These are phyloP conservation scores for Molanna angustata DNA, from an alignment of 2,888 invertebrate genomes.

Conservation along the genomic window DNA sequence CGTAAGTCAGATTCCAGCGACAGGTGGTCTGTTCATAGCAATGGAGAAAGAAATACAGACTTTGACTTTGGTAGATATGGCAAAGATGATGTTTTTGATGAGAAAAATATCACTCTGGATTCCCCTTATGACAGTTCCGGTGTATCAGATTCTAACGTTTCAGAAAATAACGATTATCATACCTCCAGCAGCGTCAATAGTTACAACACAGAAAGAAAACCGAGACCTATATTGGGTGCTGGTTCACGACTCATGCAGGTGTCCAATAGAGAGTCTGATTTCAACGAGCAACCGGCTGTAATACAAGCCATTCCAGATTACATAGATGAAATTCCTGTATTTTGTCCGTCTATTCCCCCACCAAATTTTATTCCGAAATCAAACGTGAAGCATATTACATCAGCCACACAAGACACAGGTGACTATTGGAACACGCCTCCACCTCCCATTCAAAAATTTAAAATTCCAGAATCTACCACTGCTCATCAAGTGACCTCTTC, in stretches of 20 bases:
- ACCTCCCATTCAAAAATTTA: conserved; percentile 7
- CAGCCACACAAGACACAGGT: conserved; percentile 21
- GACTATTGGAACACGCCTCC: conserved; percentile 32
- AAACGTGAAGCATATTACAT: conserved; percentile 3
- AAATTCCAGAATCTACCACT: background rate
- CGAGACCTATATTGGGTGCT: conserved; percentile 30
- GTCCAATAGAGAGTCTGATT: conserved; percentile 16
- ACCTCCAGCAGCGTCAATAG: background rate
- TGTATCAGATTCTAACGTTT: conserved; percentile 21
- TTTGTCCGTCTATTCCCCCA: conserved; percentile 28
- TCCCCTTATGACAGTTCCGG: conserved; percentile 22
- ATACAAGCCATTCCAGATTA: conserved; percentile 3
- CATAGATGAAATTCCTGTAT: conserved; percentile 22
- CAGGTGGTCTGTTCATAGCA: conserved; percentile 28
- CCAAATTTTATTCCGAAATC: conserved; percentile 25
- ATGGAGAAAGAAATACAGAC: conserved; percentile 19
- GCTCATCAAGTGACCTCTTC: background rate
- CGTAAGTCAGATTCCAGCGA: conserved; percentile 30
- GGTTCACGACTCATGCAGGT: conserved; percentile 20
- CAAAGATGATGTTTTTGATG: conserved; percentile 29
- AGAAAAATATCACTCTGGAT: conserved; percentile 10
- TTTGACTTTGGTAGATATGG: background rate
- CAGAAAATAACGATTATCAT: conserved; percentile 18
- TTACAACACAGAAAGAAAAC: conserved; percentile 23
- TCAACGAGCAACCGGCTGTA: conserved; percentile 18